phyloP scores from a whole-genome alignment of 53 echinoderm and acorn worm genomes.

The Pentamera pediparva region DNA sequence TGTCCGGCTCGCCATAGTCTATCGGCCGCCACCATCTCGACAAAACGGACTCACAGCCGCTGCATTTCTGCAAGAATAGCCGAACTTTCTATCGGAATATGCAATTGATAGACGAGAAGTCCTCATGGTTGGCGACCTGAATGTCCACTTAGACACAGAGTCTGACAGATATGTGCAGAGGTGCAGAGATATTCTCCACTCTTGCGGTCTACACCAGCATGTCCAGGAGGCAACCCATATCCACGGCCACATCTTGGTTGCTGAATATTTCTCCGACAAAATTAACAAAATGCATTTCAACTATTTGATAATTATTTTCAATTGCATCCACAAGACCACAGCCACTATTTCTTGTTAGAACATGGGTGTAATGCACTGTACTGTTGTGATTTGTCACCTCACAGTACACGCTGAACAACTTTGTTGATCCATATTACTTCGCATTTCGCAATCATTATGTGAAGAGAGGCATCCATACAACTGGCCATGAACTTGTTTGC shows the following conservation, averaged over 20 bases:
- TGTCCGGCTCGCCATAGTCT: neutral
- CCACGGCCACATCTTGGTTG: neutral
- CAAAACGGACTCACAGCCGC: neutral
- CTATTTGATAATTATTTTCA: too few relatives aligned
- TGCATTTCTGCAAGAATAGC: neutral
- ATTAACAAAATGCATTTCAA: neutral
- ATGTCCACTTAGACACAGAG: neutral
- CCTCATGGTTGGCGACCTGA: neutral
- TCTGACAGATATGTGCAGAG: neutral
- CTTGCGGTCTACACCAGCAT: neutral
- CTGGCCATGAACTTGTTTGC: too few relatives aligned
- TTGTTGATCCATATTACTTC: too few relatives aligned
- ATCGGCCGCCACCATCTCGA: neutral
- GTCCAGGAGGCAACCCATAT: neutral
- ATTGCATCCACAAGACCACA: too few relatives aligned
- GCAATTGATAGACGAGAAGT: neutral
- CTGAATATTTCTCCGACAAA: neutral
- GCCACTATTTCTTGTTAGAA: too few relatives aligned
- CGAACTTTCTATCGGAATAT: neutral
- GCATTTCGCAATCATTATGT: too few relatives aligned
- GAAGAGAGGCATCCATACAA: too few relatives aligned
- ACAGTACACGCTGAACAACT: too few relatives aligned
- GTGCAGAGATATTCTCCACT: neutral
- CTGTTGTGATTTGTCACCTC: too few relatives aligned
- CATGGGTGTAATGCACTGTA: too few relatives aligned